Conservation (phyloP, 2,888 invertebrate genomes). For the Labia minor region DNA sequence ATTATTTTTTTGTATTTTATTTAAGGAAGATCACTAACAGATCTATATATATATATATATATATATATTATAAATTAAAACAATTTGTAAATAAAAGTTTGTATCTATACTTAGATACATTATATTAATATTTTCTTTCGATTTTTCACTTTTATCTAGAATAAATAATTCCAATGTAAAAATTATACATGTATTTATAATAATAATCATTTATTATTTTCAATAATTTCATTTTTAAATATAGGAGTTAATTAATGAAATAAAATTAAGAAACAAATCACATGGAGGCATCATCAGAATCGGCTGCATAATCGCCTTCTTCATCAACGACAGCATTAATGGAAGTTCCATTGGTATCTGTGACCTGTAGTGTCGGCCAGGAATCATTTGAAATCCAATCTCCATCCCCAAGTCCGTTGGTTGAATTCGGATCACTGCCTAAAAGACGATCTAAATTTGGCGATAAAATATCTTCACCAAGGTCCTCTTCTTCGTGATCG, state of each 20-base stretch:
- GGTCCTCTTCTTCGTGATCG: conserved; percentile 56
- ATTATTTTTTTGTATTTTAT: no score
- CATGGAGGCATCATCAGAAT: conserved; percentile 29
- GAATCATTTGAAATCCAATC: conserved; percentile 21
- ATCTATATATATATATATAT: no score
- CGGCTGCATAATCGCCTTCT: conserved; percentile 29
- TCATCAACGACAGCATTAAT: conserved; percentile 27
- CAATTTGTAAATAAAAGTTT: no score
- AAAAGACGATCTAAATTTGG: conserved; percentile 55
- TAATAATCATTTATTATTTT: no score
- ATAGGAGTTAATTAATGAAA: not conserved
- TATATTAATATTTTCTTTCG: no score
- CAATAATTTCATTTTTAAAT: not conserved
- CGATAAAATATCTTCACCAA: conserved; percentile 52
- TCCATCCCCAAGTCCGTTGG: not conserved
- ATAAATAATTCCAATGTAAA: no score
- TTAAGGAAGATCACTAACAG: no score
- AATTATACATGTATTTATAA: no score
- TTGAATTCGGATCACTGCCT: conserved; percentile 15
- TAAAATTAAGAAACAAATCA: conserved; percentile 17
- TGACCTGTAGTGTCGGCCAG: not conserved
- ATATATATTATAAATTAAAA: no score
- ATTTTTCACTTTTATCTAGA: no score
- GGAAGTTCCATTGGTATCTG: conserved; percentile 23
- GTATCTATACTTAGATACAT: no score